Evolutionary conservation across 1,140 invertebrate species (phyloP), one percentile per base, ranked within the genome.

Genomic region (Danaus melanippus): DNA sequence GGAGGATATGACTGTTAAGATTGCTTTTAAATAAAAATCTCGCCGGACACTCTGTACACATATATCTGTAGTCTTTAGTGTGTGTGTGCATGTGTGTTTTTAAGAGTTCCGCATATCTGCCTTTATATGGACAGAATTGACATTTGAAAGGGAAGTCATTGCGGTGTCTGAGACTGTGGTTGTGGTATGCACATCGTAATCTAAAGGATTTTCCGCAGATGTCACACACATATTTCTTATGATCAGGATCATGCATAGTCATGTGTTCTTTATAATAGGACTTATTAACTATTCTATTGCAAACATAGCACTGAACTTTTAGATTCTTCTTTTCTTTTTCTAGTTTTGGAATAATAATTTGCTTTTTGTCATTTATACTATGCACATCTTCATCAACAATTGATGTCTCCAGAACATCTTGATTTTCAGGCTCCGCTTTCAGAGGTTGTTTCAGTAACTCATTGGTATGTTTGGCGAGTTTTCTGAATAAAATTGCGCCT

Each of bases 31-130:
- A 88, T 7, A 87, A 64, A 56, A 88, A 89, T 46, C 80, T 64
- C 42, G 88, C 88, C 1, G 79, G 79, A 56, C 88, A 89, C 70
- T 87, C 76, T 32, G 88, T 84, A 64, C 88, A 89, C 76, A 80
- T 76, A 50, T 89, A 89, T 39, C 82, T 76, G 48, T 83, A 88
- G 66, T 85, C 88, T 52, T 80, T 84, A 44, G 83, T 87, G 51
- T 89, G 88, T 7, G 78, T 84, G 45, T 86, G 66, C 79, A 88
- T 87, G 55, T 89, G 89, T 39, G 76, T 84, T 61, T 81, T 87
- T n/a, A 89, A 59, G 4, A 79, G 52, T 48, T 76, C 75, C 7
- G 62, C 66, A 66, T 81, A 81, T 51, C 73, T 67, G 15, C 71
- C 80, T 60, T 70, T 71, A 46, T 84, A 86, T 45, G 81, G 81